Percentiles rank a stretch among this genome's conserved stretches.
Evolutionary conservation across 2,797 vertebrate genomes (phyloP).

Genomic region (Takifugu rubripes): DNA sequence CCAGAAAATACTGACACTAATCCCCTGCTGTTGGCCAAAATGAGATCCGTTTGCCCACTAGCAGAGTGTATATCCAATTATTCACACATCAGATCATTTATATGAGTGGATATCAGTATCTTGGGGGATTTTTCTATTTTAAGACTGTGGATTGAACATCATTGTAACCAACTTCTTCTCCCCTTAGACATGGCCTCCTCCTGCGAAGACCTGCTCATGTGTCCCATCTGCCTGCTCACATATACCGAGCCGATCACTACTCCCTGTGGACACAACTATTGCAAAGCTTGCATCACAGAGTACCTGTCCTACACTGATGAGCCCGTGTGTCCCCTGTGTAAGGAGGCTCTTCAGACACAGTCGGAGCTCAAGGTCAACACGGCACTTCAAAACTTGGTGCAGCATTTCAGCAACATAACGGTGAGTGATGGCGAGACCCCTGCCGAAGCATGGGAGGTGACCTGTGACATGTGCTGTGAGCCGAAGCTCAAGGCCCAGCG

Average conservation of each 20-base stretch:
- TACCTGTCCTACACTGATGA: constrained; percentile 29
- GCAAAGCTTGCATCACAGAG: constrained; percentile 37
- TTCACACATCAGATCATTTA: too few relatives aligned
- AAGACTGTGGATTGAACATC: background rate
- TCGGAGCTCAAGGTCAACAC: constrained; percentile 46
- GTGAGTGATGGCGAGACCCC: background rate
- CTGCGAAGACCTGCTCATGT: constrained; percentile 10
- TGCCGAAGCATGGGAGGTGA: constrained; percentile 33
- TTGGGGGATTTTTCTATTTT: too few relatives aligned
- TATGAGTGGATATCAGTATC: too few relatives aligned
- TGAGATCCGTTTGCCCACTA: too few relatives aligned
- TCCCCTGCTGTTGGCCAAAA: too few relatives aligned
- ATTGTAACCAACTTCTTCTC: background rate
- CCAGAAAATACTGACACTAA: too few relatives aligned
- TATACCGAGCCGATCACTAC: constrained; percentile 44
- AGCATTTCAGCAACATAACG: constrained; percentile 20
- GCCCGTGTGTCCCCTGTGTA: constrained; percentile 41
- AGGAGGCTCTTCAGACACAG: constrained; percentile 10
- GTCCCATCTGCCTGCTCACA: constrained; percentile 41
- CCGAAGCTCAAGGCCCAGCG: constrained; percentile 41
- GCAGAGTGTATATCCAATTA: too few relatives aligned
- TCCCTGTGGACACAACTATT: constrained; percentile 59
- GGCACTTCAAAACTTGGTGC: constrained; percentile 41
- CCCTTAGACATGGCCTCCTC: constrained; percentile 41
- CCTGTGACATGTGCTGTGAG: constrained; percentile 41